Conservation (phyloP, 2,113 vertebrate species). For the Sorex fumeus region DNA sequence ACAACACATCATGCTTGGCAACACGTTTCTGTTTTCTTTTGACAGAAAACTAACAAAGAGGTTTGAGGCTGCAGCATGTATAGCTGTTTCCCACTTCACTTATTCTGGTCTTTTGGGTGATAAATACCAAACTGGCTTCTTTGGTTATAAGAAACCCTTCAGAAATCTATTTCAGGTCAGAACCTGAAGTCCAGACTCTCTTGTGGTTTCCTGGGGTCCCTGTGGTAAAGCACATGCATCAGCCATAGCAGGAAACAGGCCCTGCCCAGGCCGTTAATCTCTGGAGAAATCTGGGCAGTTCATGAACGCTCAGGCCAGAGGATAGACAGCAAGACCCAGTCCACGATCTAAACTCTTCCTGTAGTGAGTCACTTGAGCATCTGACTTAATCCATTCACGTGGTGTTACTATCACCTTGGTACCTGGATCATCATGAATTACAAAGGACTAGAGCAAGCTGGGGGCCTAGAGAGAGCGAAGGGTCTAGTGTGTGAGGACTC, state of each 20-base stretch:
- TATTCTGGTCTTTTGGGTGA: slow-evolving; percentile 4
- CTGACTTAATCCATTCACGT: background rate
- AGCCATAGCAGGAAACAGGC: rapidly evolving
- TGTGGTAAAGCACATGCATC: background rate
- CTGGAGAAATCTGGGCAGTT: background rate
- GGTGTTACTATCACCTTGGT: background rate
- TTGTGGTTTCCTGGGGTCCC: no score
- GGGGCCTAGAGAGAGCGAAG: no score
- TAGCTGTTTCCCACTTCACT: slow-evolving; percentile 14
- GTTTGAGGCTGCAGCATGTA: background rate
- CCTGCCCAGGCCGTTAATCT: rapidly evolving
- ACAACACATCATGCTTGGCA: no score
- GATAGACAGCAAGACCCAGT: background rate
- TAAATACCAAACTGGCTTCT: background rate
- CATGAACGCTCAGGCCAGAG: background rate
- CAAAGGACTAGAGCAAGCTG: background rate
- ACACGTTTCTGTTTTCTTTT: background rate
- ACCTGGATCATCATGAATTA: background rate
- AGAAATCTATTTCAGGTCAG: background rate
- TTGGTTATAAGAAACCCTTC: background rate
- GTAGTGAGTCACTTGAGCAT: rapidly evolving
- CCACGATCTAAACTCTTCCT: background rate
- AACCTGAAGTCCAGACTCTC: rapidly evolving
- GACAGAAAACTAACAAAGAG: slow-evolving; percentile 30
- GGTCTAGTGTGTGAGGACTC: background rate